Evolutionary conservation across 2,888 invertebrate genomes (phyloP).

Genomic region (Ptilodon capucinus): DNA sequence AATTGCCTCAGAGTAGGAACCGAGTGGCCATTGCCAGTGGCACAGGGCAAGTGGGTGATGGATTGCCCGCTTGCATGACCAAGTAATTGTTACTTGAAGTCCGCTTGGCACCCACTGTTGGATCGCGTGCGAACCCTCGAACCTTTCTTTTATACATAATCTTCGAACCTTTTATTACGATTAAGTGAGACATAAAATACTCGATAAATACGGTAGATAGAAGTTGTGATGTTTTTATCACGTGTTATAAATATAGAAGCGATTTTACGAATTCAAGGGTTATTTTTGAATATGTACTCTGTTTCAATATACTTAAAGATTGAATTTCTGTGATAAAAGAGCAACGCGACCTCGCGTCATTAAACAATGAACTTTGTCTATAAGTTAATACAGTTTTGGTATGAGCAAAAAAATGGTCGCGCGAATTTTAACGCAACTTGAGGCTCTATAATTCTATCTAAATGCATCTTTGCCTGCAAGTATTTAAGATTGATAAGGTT

Average conservation of each 20-base stretch:
- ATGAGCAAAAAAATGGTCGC: no score
- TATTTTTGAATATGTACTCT: no score
- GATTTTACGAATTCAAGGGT: no score
- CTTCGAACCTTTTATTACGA: conserved; percentile 54
- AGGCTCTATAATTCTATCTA: no score
- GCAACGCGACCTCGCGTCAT: no score
- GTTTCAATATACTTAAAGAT: no score
- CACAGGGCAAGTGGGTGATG: conserved; percentile 73
- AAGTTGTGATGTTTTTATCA: conserved; percentile 19
- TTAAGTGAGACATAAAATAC: conserved; percentile 39
- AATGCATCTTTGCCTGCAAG: no score
- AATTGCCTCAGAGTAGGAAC: conserved; percentile 76
- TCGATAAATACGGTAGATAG: conserved; percentile 13
- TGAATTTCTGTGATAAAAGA: no score
- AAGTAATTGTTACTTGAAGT: conserved; percentile 77
- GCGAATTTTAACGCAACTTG: no score
- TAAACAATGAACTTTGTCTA: no score
- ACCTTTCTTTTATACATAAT: conserved; percentile 64
- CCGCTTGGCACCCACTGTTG: conserved; percentile 47
- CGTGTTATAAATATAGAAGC: background rate
- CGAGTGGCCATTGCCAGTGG: conserved; percentile 67
- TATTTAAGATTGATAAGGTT: no score
- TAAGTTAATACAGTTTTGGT: no score
- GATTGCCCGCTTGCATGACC: conserved; percentile 78
- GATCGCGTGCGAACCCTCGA: conserved; percentile 60